These are phyloP conservation scores for Athripsodes cinereus DNA, from an alignment of 2,888 invertebrate species.

Conservation along the genomic window DNA sequence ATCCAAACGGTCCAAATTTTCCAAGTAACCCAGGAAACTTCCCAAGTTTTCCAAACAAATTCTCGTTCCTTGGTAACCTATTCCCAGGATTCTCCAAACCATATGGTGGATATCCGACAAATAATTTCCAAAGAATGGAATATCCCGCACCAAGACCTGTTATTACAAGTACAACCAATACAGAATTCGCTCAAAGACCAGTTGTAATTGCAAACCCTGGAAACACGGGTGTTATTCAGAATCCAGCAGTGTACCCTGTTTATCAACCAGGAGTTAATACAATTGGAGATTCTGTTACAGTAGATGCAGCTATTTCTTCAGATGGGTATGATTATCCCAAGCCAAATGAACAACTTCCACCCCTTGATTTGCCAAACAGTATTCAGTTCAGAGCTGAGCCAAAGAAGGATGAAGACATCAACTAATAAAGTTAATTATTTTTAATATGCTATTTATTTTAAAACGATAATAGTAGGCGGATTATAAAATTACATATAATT, in stretches of 20 bases:
- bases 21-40: slow-evolving; percentile 18
- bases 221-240: not conserved
- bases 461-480: no score
- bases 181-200: slow-evolving; percentile 3
- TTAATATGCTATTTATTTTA: no score
- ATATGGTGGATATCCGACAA: slow-evolving; percentile 5
- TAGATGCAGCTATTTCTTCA: not conserved
- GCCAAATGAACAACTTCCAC: slow-evolving; percentile 21
- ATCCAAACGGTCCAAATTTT: not conserved
- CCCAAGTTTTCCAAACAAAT: slow-evolving; percentile 19
- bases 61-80: slow-evolving; percentile 12
- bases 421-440: no score
- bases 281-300: slow-evolving; percentile 12
- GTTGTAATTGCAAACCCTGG: not conserved
- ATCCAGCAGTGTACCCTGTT: not conserved
- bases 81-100: slow-evolving; percentile 4
- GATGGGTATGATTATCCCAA: slow-evolving; percentile 24
- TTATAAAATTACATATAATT: no score
- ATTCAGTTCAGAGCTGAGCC: slow-evolving; percentile 17
- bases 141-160: not conserved
- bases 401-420: not conserved
- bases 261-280: slow-evolving; percentile 11
- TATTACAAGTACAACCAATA: not conserved
- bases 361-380: slow-evolving; percentile 14
- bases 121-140: slow-evolving; percentile 16